Percentiles rank a stretch among this genome's conserved stretches.
Conservation (phyloP, 2,797 vertebrate genomes). For the Ibycter americanus region DNA sequence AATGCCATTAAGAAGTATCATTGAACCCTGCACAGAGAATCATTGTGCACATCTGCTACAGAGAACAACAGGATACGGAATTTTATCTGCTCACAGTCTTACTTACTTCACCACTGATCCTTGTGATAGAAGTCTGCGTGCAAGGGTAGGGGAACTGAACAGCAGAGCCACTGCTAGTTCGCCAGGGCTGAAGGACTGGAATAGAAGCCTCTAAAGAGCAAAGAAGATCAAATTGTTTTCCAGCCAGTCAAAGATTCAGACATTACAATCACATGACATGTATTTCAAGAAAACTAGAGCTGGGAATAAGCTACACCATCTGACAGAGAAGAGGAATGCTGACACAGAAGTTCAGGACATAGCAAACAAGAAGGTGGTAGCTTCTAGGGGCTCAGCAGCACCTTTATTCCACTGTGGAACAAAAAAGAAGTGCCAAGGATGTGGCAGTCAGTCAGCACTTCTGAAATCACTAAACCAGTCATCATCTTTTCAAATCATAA, state of each 20-base stretch:
- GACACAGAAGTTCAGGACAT: not conserved
- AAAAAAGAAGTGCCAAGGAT: not conserved
- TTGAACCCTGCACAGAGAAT: not conserved
- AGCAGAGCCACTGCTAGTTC: slow-evolving; percentile 68
- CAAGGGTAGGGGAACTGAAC: slow-evolving; percentile 85
- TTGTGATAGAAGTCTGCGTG: slow-evolving; percentile 81
- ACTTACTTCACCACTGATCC: slow-evolving; percentile 82
- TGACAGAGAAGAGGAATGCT: not conserved
- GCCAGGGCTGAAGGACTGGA: slow-evolving; percentile 81
- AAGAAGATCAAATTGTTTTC: not conserved
- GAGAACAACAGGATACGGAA: not conserved
- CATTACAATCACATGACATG: accelerated
- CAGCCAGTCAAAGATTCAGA: not conserved
- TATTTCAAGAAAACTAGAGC: not conserved
- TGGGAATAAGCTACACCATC: not conserved
- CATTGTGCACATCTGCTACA: not conserved
- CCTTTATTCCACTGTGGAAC: not conserved
- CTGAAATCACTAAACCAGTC: not conserved
- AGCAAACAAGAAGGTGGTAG: not conserved
- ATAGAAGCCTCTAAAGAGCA: slow-evolving; percentile 74
- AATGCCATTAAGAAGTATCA: not conserved
- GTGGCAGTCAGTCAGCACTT: not conserved
- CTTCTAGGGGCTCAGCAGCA: not conserved
- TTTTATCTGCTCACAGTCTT: not conserved
- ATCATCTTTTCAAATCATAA: not conserved